These are phyloP conservation scores for Parus major DNA, from an alignment of 2,113 vertebrate genomes.

Conservation along the genomic window DNA sequence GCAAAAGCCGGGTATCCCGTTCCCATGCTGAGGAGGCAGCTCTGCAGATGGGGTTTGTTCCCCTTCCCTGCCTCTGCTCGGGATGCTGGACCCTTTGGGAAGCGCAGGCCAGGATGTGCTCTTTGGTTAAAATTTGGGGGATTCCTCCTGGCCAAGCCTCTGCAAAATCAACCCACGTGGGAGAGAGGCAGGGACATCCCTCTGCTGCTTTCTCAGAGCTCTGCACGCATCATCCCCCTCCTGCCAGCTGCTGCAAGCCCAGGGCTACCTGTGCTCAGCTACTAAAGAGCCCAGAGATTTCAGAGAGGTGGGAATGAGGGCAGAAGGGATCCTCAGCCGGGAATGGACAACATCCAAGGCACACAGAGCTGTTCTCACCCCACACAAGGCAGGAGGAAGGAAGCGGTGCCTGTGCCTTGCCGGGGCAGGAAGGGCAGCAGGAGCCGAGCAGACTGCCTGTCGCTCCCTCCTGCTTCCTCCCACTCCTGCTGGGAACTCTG, in stretches of 20 bases:
- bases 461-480: background rate
- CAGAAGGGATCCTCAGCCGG: too few species aligned
- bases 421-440: background rate
- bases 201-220: fast-evolving
- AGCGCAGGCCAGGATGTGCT: fast-evolving
- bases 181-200: background rate
- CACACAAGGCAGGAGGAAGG: background rate
- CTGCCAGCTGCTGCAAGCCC: background rate
- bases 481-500: background rate
- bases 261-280: background rate
- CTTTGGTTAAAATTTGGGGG: background rate
- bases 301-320: background rate
- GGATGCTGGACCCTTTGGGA: background rate
- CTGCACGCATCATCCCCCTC: background rate
- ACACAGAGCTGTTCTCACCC: background rate
- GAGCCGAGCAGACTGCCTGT: background rate
- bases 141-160: background rate
- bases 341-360: background rate
- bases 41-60: background rate
- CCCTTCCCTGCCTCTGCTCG: background rate
- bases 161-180: background rate
- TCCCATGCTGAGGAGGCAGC: background rate
- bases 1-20: background rate
- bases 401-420: background rate
- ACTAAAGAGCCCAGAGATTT: background rate